These are phyloP conservation scores for Acanthococcus lagerstroemiae DNA, from an alignment of 2,888 invertebrate species.

Conservation along the genomic window DNA sequence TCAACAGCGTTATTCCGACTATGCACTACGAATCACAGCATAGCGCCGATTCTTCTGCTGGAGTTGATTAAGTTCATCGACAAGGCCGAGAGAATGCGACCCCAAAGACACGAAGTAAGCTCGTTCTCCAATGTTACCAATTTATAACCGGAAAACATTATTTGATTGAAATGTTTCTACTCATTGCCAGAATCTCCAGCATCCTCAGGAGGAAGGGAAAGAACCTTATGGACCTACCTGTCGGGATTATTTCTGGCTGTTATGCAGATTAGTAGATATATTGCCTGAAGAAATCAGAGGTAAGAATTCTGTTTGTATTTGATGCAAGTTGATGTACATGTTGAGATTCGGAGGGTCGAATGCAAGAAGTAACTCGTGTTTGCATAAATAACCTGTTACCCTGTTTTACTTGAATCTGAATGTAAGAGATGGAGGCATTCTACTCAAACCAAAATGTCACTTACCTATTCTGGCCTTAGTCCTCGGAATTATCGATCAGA, in stretches of 20 bases:
- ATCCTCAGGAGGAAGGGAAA: conserved; percentile 67
- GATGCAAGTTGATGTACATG: too few relatives aligned
- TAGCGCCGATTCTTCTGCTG: conserved; percentile 57
- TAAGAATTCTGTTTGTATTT: too few relatives aligned
- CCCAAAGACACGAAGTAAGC: conserved; percentile 46
- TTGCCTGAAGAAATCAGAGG: conserved; percentile 66
- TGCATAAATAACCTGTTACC: too few relatives aligned
- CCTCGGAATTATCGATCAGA: too few relatives aligned
- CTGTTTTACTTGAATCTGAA: too few relatives aligned
- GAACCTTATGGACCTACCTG: conserved; percentile 92
- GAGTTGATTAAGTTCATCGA: conserved; percentile 70
- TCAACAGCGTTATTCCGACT: conserved; percentile 85
- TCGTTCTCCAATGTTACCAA: not conserved
- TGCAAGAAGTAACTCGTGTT: too few relatives aligned
- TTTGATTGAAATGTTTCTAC: not conserved
- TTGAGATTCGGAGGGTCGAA: too few relatives aligned
- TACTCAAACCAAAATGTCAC: too few relatives aligned
- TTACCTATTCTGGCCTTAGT: too few relatives aligned
- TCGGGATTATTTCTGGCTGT: conserved; percentile 86
- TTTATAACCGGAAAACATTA: not conserved
- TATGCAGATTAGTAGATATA: conserved; percentile 78
- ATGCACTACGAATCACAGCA: conserved; percentile 41
- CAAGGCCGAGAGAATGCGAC: conserved; percentile 76
- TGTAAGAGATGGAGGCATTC: too few relatives aligned
- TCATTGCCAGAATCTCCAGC: conserved; percentile 46